Evolutionary conservation across 2,888 invertebrate genomes (phyloP), one percentile per base, ranked within the genome.

Genomic region (Agonum fuliginosum): DNA sequence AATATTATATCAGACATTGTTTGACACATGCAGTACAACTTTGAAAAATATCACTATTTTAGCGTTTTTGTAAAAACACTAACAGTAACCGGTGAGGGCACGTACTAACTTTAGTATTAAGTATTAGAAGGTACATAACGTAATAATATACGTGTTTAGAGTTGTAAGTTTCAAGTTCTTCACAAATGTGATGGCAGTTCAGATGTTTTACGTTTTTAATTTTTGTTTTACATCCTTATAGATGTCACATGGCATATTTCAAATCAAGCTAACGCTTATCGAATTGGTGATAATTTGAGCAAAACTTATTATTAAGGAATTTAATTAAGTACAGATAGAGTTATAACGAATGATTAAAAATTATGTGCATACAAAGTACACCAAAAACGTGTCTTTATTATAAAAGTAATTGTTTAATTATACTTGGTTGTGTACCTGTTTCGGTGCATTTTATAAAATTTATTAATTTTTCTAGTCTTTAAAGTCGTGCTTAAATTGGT

Each of bases 41-140:
- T 83, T 84, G 83, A 62, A 83, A 84, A 58, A 79, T 83, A 83
- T 81, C 84, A 84, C 84, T 84, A 84, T 81, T 83, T 79, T 84
- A 84, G 83, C 80, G 80, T 81, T 83, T 84, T 85, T 85, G 86
- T 86, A 86, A 84, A 86, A 82, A 86, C 86, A 86, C 86, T 86
- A 86, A 87, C 81, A 70, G 12, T 62, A 62, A 77, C 81, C 82
- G 87, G 86, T 86, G 86, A 86, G 81, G 87, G 86, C 86, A 86
- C 86, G 86, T 86, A 86, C 85, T 86, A 86, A 86, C 85, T 80
- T n/a, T 84, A 85, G 85, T 19, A 48, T 51, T 77, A 77, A 77
- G 69, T 41, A 75, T 70, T 77, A 77, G 77, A 51, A 20, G 43
- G 70, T 77, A 77, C 77, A 51, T 77, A 70, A 77, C 80, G 83